Conservation (phyloP, 2,113 vertebrate species). For the Progne subis region DNA sequence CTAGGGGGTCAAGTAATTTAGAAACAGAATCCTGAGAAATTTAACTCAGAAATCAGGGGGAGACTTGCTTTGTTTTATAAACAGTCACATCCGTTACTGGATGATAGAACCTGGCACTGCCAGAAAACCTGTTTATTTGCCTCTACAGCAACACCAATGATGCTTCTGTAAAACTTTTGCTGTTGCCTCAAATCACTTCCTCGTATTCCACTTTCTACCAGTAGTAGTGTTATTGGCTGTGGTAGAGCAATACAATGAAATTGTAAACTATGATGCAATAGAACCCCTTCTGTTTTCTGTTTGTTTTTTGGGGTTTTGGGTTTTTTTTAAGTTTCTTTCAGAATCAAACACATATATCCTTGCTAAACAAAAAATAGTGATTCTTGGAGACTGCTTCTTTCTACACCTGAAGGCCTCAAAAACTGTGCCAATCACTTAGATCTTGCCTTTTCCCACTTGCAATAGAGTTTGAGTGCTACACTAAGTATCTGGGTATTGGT, state of each 20-base stretch:
- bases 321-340: background rate
- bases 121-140: constrained; percentile 10
- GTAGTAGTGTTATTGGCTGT: background rate
- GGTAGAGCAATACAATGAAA: background rate
- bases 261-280: accelerated
- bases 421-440: background rate
- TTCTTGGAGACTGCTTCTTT: background rate
- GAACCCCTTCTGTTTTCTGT: background rate
- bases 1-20: constrained; percentile 24
- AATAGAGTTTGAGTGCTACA: background rate
- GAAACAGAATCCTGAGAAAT: constrained; percentile 19
- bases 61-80: background rate
- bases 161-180: background rate
- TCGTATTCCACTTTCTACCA: background rate
- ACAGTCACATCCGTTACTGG: background rate
- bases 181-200: background rate
- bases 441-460: background rate
- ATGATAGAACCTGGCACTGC: background rate
- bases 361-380: background rate
- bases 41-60: background rate
- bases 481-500: background rate
- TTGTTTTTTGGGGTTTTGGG: background rate
- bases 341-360: background rate
- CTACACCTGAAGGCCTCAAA: background rate
- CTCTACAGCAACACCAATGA: background rate